Evolutionary conservation across 2,797 vertebrate genomes (phyloP).

Genomic region (Argyrosomus regius): DNA sequence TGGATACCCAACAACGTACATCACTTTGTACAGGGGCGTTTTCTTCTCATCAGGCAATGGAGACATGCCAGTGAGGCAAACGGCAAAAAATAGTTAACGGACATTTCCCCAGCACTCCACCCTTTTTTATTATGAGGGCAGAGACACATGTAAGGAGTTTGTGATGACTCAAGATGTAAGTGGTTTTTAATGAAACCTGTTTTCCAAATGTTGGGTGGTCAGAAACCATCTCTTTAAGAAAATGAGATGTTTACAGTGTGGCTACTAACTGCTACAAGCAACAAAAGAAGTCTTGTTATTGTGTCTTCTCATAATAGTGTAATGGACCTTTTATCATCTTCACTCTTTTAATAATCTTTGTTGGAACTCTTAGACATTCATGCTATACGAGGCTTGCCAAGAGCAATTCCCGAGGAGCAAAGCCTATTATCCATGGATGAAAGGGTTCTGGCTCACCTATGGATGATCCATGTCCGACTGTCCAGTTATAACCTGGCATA

Average conservation of each 20-base stretch:
- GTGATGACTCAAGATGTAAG: constrained; percentile 19
- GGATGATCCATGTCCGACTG: constrained; percentile 45
- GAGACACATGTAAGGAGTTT: constrained; percentile 22
- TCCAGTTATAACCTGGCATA: constrained; percentile 60
- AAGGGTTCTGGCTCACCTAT: constrained; percentile 66
- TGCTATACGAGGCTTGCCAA: constrained; percentile 49
- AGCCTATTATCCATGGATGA: constrained; percentile 75
- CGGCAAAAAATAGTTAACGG: constrained; percentile 50
- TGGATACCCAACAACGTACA: constrained; percentile 60
- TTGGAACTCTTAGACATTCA: constrained; percentile 50
- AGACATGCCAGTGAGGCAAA: constrained; percentile 46
- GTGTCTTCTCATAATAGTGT: constrained; percentile 19
- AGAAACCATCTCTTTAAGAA: not conserved
- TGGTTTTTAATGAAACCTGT: not conserved
- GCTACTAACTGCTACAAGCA: constrained; percentile 11
- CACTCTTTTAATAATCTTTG: constrained; percentile 53
- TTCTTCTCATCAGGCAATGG: constrained; percentile 42
- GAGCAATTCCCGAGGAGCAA: constrained; percentile 58
- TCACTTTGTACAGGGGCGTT: constrained; percentile 44
- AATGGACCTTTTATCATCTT: constrained; percentile 48
- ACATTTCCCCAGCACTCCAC: constrained; percentile 48
- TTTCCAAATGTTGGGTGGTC: not conserved
- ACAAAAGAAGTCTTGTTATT: constrained; percentile 32
- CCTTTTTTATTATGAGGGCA: constrained; percentile 54
- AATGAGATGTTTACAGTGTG: constrained; percentile 4